Percentiles rank a stretch among this genome's conserved stretches.
Conservation (phyloP, 2,797 vertebrate species). For the Dryobates pubescens region DNA sequence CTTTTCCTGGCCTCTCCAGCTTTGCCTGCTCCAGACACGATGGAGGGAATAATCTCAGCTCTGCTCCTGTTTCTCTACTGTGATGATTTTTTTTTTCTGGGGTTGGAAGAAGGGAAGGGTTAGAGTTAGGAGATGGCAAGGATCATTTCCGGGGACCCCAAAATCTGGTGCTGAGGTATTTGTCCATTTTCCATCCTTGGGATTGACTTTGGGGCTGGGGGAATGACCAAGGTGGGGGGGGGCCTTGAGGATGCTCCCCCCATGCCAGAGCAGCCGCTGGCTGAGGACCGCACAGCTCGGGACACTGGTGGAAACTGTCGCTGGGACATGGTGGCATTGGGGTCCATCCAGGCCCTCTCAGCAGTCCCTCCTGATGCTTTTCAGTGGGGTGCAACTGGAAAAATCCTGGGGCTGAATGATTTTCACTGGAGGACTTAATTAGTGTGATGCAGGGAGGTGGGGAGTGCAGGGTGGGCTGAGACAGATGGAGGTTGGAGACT, state of each 20-base stretch:
- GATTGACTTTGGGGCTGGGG: background rate
- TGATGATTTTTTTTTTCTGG: background rate
- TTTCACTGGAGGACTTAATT: background rate
- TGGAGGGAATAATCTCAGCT: background rate
- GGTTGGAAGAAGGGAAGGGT: background rate
- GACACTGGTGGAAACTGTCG: background rate
- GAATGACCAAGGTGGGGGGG: too few relatives aligned
- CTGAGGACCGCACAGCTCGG: background rate
- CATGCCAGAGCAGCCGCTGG: background rate
- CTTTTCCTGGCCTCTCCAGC: background rate
- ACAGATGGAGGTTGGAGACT: background rate
- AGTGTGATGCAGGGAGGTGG: accelerated
- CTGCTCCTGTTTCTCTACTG: background rate
- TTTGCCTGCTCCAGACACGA: background rate
- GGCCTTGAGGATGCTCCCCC: background rate
- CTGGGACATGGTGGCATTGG: background rate
- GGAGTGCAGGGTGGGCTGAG: background rate
- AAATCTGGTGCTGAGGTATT: background rate
- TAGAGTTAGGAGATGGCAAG: background rate
- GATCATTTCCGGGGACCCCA: background rate
- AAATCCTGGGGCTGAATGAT: background rate
- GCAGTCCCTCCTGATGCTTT: accelerated
- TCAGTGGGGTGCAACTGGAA: accelerated
- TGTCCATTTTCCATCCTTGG: accelerated
- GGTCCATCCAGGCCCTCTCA: background rate